Base-by-base conservation (phyloP, 2,797 vertebrate species). In the Sebastes glaucus region DNA sequence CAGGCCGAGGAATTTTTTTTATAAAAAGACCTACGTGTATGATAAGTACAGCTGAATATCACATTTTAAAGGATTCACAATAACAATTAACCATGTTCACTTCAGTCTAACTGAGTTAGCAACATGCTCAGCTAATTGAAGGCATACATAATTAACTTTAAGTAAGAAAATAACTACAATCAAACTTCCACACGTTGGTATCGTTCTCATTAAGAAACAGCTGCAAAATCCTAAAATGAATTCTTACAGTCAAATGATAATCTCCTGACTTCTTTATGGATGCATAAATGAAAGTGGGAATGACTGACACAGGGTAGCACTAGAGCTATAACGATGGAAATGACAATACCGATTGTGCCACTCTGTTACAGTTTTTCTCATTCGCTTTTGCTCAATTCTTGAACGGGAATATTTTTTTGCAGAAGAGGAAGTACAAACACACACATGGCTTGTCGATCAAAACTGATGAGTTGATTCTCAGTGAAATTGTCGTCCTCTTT, bases 301-400 rank as follows among this genome's bases (percentile, higher is more conserved):
- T 57, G 9, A 53, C 10, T 20, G n/a, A 78, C 88, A 90, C 77
- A 77, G 53, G 87, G 22, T 77, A 87, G 78, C 42, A 63, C 53
- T 72, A 81, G 42, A 77, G 65, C 55, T 63, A 2, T 22, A n/a
- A 63, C 16, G 5, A 62, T 42, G 23, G 20, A 81, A 52, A 75
- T 53, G 25, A 65, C 4, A 71, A 66, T 52, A 52, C 7, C 11
- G 69, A 8, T 68, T 74, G 32, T 49, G 42, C 63, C 80, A 64
- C 64, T 61, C 25, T 14, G 6, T 65, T 53, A 53, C 18, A 49
- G 7, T 49, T 49, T 49, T 20, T 20, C 46, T 49, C 18, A 20
- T 49, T 20, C 2, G 46, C 46, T 49, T 20, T 20, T 8, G 46
- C 46, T 49, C 46, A 49, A 49, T 49, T 49, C 46, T 49, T 49